Conservation (phyloP, 1,140 invertebrate species). For the Ceratina australensis region DNA sequence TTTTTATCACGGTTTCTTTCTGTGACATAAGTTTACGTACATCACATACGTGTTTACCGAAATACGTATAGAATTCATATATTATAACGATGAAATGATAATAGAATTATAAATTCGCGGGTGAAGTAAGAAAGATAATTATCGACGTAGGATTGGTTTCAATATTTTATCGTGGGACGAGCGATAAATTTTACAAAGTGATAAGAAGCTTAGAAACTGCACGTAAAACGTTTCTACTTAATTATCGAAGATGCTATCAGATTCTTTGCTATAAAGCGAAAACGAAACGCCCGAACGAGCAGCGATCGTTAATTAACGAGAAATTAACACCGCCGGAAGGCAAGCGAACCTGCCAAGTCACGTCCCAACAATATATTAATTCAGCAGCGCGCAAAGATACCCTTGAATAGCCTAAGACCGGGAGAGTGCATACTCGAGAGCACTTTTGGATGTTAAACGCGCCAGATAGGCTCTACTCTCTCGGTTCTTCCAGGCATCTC, state of each 20-base stretch:
- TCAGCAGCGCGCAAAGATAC: constrained; percentile 48
- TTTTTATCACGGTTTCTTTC: too few relatives aligned
- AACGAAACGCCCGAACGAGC: not conserved
- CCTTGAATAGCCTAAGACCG: constrained; percentile 23
- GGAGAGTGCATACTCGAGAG: constrained; percentile 30
- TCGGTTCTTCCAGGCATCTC: constrained; percentile 49
- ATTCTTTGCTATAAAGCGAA: not conserved
- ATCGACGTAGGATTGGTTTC: too few relatives aligned
- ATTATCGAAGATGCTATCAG: not conserved
- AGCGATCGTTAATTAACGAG: constrained; percentile 41
- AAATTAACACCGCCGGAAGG: constrained; percentile 23
- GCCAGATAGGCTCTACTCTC: constrained; percentile 39
- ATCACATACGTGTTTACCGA: too few relatives aligned
- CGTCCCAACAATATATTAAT: constrained; percentile 50
- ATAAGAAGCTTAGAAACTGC: not conserved
- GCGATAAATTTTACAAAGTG: not conserved
- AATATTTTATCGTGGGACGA: too few relatives aligned
- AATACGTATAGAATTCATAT: too few relatives aligned
- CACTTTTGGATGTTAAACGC: constrained; percentile 58
- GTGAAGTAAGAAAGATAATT: too few relatives aligned
- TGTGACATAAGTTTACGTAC: too few relatives aligned
- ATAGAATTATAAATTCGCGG: too few relatives aligned
- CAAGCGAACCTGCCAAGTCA: constrained; percentile 18
- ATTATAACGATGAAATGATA: too few relatives aligned
- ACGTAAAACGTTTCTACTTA: not conserved